Evolutionary conservation across 2,888 invertebrate genomes (phyloP).

Genomic region (Melanophora roralis): DNA sequence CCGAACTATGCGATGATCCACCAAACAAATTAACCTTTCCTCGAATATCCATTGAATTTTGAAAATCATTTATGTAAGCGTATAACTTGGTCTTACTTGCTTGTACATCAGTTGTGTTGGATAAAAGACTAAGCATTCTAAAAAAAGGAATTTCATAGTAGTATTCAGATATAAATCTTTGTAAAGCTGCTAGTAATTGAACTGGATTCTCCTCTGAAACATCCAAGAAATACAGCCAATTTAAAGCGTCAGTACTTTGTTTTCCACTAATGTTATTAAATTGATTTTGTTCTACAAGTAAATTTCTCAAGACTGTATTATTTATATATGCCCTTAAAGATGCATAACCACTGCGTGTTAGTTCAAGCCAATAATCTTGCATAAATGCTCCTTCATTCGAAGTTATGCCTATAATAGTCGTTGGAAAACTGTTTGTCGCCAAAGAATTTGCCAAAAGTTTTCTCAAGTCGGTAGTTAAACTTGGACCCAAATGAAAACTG

Average conservation of each 20-base stretch:
- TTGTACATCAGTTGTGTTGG: conserved; percentile 36
- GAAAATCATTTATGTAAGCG: conserved; percentile 75
- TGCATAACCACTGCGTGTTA: conserved; percentile 79
- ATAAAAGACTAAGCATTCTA: conserved; percentile 69
- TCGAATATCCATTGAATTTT: conserved; percentile 76
- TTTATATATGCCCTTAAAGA: conserved; percentile 80
- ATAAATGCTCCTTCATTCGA: conserved; percentile 82
- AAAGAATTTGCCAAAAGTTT: conserved; percentile 43
- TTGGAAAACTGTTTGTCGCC: conserved; percentile 75
- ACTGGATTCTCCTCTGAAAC: conserved; percentile 65
- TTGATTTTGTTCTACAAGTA: conserved; percentile 73
- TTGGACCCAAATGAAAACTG: conserved; percentile 81
- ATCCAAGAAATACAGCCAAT: conserved; percentile 75
- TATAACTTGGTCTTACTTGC: conserved; percentile 63
- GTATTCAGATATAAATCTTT: conserved; percentile 74
- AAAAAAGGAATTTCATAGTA: conserved; percentile 75
- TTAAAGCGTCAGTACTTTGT: conserved; percentile 71
- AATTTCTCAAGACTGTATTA: conserved; percentile 80
- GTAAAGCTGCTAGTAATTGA: conserved; percentile 73
- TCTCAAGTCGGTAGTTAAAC: conserved; percentile 71
- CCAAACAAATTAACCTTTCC: conserved; percentile 76
- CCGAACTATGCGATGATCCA: conserved; percentile 83
- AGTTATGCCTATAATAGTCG: conserved; percentile 83
- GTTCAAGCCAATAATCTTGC: conserved; percentile 80
- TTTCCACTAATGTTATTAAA: not conserved